A percentile compares a stretch with the other conserved stretches of the same genome.
These are phyloP conservation scores for Popillia japonica DNA, from an alignment of 1,140 invertebrate genomes.

Conservation along the genomic window DNA sequence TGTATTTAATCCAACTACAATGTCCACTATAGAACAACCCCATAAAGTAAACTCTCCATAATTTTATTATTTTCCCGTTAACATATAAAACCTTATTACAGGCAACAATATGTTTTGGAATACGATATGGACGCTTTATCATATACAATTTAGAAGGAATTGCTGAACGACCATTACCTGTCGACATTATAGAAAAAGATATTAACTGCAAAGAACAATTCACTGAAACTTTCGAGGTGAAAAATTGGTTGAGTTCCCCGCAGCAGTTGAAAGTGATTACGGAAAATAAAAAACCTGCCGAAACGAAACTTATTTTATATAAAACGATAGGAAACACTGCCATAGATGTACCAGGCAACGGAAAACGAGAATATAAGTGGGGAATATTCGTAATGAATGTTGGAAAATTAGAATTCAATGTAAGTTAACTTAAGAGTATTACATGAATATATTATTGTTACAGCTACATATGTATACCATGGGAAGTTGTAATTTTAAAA, in stretches of 20 bases:
- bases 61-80: neutral
- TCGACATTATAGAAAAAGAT: constrained; percentile 45
- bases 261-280: constrained; percentile 50
- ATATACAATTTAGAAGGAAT: constrained; percentile 47
- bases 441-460: too few relatives aligned
- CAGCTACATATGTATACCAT: too few relatives aligned
- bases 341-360: constrained; percentile 46
- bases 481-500: too few relatives aligned
- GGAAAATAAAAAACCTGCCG: constrained; percentile 36
- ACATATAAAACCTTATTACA: constrained; percentile 42
- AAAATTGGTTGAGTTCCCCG: constrained; percentile 49
- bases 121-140: constrained; percentile 45
- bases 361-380: constrained; percentile 48
- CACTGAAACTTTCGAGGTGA: constrained; percentile 42
- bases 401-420: too few relatives aligned
- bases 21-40: constrained; percentile 40
- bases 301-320: constrained; percentile 46
- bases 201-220: constrained; percentile 47
- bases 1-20: constrained; percentile 53
- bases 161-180: constrained; percentile 41
- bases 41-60: constrained; percentile 24
- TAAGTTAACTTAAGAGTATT: too few relatives aligned
- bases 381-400: constrained; percentile 50
- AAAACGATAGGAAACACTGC: constrained; percentile 44
- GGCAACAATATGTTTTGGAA: too few relatives aligned